Percentiles rank a stretch among this genome's conserved stretches.
Evolutionary conservation across 2,113 vertebrate genomes (phyloP).

Genomic region (Chloropsis cyanopogon): DNA sequence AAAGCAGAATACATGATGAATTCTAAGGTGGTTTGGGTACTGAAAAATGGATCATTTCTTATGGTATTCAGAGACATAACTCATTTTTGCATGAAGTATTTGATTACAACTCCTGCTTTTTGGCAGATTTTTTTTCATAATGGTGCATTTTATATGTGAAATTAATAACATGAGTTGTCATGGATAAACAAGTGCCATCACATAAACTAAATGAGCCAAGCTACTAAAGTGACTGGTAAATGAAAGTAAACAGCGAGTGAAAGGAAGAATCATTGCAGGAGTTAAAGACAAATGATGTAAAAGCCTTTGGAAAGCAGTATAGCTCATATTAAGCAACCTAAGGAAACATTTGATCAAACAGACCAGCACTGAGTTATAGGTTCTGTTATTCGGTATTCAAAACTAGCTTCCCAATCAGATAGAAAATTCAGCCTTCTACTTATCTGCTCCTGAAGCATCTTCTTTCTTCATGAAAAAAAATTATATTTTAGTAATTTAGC

Average conservation of each 20-base stretch:
- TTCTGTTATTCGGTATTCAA: not conserved
- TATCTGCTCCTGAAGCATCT: not conserved
- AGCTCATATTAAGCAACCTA: not conserved
- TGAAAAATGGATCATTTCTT: not conserved
- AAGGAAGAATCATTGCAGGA: not conserved
- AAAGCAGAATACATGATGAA: slow-evolving; percentile 15
- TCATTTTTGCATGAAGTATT: not conserved
- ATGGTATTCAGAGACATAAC: slow-evolving; percentile 15
- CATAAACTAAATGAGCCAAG: not conserved
- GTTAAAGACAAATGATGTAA: not conserved
- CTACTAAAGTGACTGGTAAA: not conserved
- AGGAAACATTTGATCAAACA: not conserved
- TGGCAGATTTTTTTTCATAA: not conserved
- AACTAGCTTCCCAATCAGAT: not conserved
- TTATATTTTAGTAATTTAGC: not conserved
- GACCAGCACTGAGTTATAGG: not conserved
- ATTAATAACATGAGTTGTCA: slow-evolving; percentile 9
- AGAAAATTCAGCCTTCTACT: not conserved
- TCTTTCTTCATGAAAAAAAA: not conserved
- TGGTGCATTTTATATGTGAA: not conserved
- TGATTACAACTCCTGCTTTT: not conserved
- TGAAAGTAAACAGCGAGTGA: not conserved
- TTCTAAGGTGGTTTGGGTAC: not conserved
- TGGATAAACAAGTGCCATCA: slow-evolving; percentile 12
- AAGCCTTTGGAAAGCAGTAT: not conserved